Percentiles rank a stretch among this genome's conserved stretches.
Conservation (phyloP, 1,140 invertebrate species). For the Pectinophora gossypiella region DNA sequence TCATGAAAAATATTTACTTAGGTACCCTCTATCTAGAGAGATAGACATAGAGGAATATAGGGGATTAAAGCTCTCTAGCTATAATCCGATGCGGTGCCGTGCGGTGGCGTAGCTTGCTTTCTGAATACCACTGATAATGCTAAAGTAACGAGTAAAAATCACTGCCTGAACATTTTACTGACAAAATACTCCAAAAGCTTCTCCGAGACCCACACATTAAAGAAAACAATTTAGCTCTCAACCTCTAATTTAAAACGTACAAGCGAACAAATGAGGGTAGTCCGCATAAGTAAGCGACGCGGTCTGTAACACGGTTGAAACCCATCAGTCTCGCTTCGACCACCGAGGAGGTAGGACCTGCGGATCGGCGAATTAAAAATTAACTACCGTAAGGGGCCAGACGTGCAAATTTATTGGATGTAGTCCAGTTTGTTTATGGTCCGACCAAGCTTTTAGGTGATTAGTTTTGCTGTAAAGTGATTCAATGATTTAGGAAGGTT, state of each 20-base stretch:
- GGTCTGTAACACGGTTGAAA: slow-evolving; percentile 36
- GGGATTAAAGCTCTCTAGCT: no score
- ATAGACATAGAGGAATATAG: no score
- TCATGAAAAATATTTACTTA: no score
- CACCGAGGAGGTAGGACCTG: slow-evolving; percentile 22
- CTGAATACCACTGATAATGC: no score
- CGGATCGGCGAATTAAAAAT: slow-evolving; percentile 35
- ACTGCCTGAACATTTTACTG: no score
- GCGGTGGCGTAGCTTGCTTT: no score
- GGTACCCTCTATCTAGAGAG: no score
- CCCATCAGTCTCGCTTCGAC: slow-evolving; percentile 35
- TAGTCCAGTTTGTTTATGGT: slow-evolving; percentile 40
- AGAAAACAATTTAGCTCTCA: background rate
- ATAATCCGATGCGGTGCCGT: no score
- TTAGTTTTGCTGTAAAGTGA: slow-evolving; percentile 27
- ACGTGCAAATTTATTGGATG: slow-evolving; percentile 41
- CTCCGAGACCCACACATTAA: background rate
- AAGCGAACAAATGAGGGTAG: slow-evolving; percentile 60
- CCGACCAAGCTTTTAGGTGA: slow-evolving; percentile 40
- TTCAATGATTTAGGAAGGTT: background rate
- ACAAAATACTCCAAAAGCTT: background rate
- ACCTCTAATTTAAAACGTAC: slow-evolving; percentile 57
- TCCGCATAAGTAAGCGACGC: slow-evolving; percentile 52
- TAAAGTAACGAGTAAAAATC: no score
- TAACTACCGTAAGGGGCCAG: slow-evolving; percentile 20